A percentile compares a stretch with the other conserved stretches of the same genome.
Conservation (phyloP, 2,797 vertebrate genomes). For the Ctenosaura bakeri region DNA sequence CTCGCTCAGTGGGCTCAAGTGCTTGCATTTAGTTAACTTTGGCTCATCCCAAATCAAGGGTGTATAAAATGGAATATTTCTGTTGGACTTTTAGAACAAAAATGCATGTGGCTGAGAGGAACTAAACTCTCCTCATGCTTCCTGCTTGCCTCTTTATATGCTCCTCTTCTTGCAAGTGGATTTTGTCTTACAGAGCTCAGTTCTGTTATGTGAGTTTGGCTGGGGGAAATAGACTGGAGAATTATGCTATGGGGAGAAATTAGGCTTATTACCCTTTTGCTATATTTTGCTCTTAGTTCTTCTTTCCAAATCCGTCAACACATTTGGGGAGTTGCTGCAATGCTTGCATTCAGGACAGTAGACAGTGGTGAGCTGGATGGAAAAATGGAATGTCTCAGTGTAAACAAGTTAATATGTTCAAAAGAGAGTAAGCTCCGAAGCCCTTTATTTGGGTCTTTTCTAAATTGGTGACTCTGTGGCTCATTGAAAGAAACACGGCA, state of each 20-base stretch:
- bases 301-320: neutral
- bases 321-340: neutral
- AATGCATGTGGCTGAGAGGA: neutral
- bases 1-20: too few relatives aligned
- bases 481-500: too few relatives aligned
- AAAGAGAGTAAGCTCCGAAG: conserved; percentile 11
- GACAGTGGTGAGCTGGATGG: neutral
- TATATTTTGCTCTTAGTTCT: neutral
- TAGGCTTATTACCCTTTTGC: neutral
- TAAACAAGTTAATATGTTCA: neutral
- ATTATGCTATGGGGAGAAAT: neutral
- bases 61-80: neutral
- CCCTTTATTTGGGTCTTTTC: neutral
- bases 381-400: neutral
- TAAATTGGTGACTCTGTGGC: neutral
- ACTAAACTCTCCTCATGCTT: neutral
- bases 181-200: neutral
- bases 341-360: conserved; percentile 5
- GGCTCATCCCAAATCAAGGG: neutral
- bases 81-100: neutral
- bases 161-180: neutral
- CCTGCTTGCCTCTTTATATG: neutral
- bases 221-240: neutral
- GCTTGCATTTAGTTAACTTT: neutral
- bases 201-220: neutral